Conservation (phyloP, 2,113 vertebrate genomes). For the Numida meleagris region DNA sequence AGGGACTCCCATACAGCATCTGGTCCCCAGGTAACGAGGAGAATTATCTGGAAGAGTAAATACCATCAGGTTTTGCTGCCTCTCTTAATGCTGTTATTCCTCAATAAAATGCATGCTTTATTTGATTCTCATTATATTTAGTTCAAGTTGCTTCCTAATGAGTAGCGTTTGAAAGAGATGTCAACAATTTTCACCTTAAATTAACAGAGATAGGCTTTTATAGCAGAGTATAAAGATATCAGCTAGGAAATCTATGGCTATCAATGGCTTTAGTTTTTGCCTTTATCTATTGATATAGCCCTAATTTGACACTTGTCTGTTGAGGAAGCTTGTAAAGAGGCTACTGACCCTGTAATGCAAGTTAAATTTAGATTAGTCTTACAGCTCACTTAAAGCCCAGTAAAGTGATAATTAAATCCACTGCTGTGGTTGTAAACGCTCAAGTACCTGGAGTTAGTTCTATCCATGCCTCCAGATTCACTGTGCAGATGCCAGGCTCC, state of each 20-base stretch:
- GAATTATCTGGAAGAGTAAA: slow-evolving; percentile 64
- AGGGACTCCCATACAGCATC: not conserved
- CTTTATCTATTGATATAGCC: slow-evolving; percentile 76
- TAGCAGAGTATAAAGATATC: slow-evolving; percentile 80
- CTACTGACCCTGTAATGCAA: slow-evolving; percentile 55
- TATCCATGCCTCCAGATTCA: not conserved
- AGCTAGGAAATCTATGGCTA: slow-evolving; percentile 62
- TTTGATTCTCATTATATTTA: slow-evolving; percentile 70
- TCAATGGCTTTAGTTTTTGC: slow-evolving; percentile 51
- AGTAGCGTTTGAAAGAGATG: slow-evolving; percentile 71
- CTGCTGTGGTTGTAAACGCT: slow-evolving; percentile 57
- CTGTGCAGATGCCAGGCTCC: not conserved
- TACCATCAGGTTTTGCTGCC: slow-evolving; percentile 38
- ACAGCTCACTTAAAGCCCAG: slow-evolving; percentile 56
- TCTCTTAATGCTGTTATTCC: slow-evolving; percentile 60
- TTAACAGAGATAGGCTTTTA: slow-evolving; percentile 77
- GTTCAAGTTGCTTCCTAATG: slow-evolving; percentile 63
- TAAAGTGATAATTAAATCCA: slow-evolving; percentile 75
- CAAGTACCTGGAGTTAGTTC: slow-evolving; percentile 46
- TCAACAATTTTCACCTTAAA: slow-evolving; percentile 78
- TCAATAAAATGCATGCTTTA: slow-evolving; percentile 59
- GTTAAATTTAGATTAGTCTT: slow-evolving; percentile 68
- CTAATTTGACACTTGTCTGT: slow-evolving; percentile 73
- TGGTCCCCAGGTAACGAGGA: slow-evolving; percentile 9
- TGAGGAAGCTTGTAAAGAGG: slow-evolving; percentile 70